Base-by-base conservation (phyloP, 1,140 invertebrate genomes). In the Mactra quadrangularis region DNA sequence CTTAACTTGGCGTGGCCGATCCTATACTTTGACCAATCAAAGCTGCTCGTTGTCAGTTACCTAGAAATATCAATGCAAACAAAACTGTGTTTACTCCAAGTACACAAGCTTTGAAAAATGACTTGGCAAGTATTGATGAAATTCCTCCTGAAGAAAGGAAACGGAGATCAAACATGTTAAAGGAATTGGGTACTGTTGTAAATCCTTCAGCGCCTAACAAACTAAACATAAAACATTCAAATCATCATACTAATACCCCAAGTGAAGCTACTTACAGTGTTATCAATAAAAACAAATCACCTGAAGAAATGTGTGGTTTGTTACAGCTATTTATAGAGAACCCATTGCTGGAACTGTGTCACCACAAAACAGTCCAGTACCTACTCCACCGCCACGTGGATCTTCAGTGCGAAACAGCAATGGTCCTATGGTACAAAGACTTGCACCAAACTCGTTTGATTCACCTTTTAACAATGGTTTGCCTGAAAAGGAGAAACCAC, bases 251-350 rank as follows among this genome's bases (percentile, higher is more conserved):
- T 11, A 64, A 33, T 59, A 22, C 27, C 19, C 68, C 27, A 17
- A 55, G 35, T 22, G 64, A 81, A 59, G 55, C 74, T 22, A 76
- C 59, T 1, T 81, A 81, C 50, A 82, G 71, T 33, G 71, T 82
- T 38, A 55, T 74, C 25, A 75, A 68, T 45, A 82, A 82, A 45
- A 50, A 75, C 27, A 75, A 55, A 41, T 19, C 57, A 9, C 52
- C 50, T 22, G 78, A 62, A 13, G 78, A 82, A 27, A 68, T 72
- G 13, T 57, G 52, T 29, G 88, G 25, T 87, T 91, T 79, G 90
- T 91, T 11, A 91, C 85, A 45, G 89, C 87, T 17, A 85, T 88
- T 4, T 90, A 90, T 59, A 57, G 89, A 31, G 89, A 90, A 57
- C 90, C 90, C 15, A 85, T 90, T 3, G 89, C 89, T n/a, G 62